These are phyloP conservation scores for Oegoconia quadripuncta DNA, from an alignment of 2,888 invertebrate species.

Conservation along the genomic window DNA sequence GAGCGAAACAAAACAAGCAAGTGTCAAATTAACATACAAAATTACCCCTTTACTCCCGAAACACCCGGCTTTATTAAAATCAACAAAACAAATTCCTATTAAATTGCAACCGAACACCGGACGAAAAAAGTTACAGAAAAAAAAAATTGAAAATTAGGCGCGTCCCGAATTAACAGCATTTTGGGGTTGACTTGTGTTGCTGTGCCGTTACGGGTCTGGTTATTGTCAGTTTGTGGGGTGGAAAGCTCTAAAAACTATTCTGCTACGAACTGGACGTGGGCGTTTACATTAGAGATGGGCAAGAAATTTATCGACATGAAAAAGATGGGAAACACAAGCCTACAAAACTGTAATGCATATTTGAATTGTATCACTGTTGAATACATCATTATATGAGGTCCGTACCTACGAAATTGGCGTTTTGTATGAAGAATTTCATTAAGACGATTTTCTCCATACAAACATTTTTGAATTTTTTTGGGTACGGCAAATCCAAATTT, in stretches of 20 bases:
- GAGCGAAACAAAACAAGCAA: constrained; percentile 17
- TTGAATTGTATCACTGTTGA: too few species aligned
- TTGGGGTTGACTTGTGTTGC: constrained; percentile 67
- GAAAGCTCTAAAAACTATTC: constrained; percentile 52
- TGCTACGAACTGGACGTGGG: constrained; percentile 40
- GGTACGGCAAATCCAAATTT: too few species aligned
- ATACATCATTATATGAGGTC: too few species aligned
- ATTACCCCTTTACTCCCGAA: constrained; percentile 42
- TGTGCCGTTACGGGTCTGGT: constrained; percentile 38
- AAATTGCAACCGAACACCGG: constrained; percentile 64
- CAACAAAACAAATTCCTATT: constrained; percentile 52
- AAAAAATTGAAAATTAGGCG: constrained; percentile 38
- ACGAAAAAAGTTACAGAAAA: constrained; percentile 31
- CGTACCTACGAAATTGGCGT: too few species aligned
- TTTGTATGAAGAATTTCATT: too few species aligned
- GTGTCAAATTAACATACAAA: constrained; percentile 39
- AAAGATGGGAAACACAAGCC: too few species aligned
- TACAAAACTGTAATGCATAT: too few species aligned
- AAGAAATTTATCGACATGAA: constrained; percentile 15
- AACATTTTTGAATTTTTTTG: too few species aligned
- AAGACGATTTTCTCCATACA: too few species aligned
- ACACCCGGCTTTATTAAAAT: constrained; percentile 34
- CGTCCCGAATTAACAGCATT: constrained; percentile 52
- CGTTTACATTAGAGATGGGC: constrained; percentile 32
- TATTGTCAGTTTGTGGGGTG: constrained; percentile 47